phyloP scores from a whole-genome alignment of 2,113 vertebrate genomes.

The Mugil cephalus region DNA sequence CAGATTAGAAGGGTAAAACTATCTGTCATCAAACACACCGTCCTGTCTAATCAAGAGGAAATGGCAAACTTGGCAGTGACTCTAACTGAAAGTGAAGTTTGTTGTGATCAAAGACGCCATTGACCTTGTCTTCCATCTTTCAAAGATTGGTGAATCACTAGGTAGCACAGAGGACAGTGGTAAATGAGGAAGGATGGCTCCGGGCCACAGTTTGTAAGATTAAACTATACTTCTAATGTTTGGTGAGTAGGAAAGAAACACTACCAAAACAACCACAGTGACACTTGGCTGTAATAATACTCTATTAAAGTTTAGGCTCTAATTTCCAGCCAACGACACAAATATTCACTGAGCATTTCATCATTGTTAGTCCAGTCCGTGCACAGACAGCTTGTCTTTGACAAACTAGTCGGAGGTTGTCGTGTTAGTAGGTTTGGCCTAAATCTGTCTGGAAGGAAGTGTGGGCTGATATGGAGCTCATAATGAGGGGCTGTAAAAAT shows the following conservation, averaged over 20 bases:
- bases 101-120: constrained; percentile 28
- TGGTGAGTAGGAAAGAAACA: background rate
- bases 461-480: background rate
- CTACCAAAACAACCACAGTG: background rate
- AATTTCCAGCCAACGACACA: constrained; percentile 40
- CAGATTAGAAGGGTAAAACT: background rate
- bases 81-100: constrained; percentile 45
- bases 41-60: constrained; percentile 45
- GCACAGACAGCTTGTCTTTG: constrained; percentile 1
- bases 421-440: constrained; percentile 23
- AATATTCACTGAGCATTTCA: constrained; percentile 57
- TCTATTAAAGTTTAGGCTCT: constrained; percentile 17
- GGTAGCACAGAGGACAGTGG: constrained; percentile 13
- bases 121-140: constrained; percentile 44
- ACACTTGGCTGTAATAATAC: background rate
- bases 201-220: background rate
- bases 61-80: constrained; percentile 38
- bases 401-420: constrained; percentile 15
- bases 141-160: constrained; percentile 46
- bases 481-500: no score
- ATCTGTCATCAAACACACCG: constrained; percentile 30
- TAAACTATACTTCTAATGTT: background rate
- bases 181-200: constrained; percentile 18
- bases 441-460: background rate
- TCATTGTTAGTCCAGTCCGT: constrained; percentile 12